Evolutionary conservation across 2,113 vertebrate genomes (phyloP).

Genomic region (Caretta caretta): DNA sequence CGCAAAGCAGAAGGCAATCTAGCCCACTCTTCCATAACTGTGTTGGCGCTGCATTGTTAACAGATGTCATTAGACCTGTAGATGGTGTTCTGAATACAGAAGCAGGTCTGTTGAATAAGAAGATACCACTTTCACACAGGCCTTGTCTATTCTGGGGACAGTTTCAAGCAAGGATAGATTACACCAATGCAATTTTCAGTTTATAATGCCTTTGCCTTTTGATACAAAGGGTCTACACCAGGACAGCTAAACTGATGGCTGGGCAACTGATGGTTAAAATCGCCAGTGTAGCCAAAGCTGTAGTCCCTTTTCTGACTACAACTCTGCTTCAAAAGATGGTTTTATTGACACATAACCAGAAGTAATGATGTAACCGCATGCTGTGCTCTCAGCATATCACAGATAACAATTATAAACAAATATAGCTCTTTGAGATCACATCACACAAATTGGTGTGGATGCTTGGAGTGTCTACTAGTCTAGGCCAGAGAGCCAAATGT

Average conservation of each 20-base stretch:
- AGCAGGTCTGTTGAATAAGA: background rate
- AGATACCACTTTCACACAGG: background rate
- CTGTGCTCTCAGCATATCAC: background rate
- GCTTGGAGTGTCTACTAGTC: constrained; percentile 46
- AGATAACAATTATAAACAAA: constrained; percentile 54
- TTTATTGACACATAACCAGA: background rate
- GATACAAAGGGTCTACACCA: background rate
- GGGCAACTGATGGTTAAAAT: background rate
- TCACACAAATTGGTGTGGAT: constrained; percentile 52
- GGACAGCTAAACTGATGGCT: background rate
- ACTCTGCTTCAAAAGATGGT: background rate
- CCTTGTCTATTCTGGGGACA: background rate
- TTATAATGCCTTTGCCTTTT: background rate
- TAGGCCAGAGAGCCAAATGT: constrained; percentile 46
- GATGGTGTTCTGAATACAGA: background rate
- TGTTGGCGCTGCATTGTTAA: background rate
- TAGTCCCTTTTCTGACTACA: background rate
- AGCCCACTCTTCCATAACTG: background rate
- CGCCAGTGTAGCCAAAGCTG: background rate
- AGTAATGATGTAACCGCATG: background rate
- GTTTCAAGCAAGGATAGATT: background rate
- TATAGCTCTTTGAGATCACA: constrained; percentile 44
- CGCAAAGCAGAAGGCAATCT: background rate
- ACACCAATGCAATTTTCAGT: background rate
- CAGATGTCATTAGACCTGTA: background rate